Base-by-base conservation (phyloP, 2,113 vertebrate species). In the Tachysurus vachellii region DNA sequence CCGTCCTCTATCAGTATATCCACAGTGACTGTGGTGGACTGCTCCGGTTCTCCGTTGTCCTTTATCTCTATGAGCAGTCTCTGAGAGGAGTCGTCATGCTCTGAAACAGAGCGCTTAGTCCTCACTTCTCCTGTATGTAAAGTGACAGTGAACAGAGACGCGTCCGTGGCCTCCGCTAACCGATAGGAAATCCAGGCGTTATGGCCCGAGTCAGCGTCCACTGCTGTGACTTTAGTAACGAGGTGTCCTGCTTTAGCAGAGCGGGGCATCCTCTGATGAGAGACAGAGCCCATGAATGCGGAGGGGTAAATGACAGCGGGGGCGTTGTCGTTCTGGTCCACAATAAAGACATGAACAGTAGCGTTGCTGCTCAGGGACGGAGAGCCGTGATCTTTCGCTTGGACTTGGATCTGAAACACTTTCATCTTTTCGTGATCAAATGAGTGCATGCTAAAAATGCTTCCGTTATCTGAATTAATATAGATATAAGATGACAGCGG, bases 151-250 rank as follows among this genome's bases (percentile, higher is more conserved):
- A 97, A 97, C 90, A 97, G 91, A 75, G 94, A 95, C 4, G 93
- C 90, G 70, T 96, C 93, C 0, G 96, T 96, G 89, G 95, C 95
- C 90, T 96, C 94, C 0, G 94, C 93, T 81, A 96, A 80, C 0
- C 85, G 94, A 83, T 96, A 97, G 0, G 95, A 95, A 16, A 97
- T 94, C 96, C 96, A 97, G 3, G 96, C 97, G 0, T 97, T 97
- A 89, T 97, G 95, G 70, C 97, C 97, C 0, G 97, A 94, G 26
- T 97, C 97, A 0, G 94, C 94, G 73, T 97, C 97, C 91, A 97
- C 95, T 0, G 96, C 96, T 26, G 96, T 95, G 90, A 97, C 95
- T 91, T 97, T 97, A 73, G 96, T 96, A 85, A 96, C 95, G 82
- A 97, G 90, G 85, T 95, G 96, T 80, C 96, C 96, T 0, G 91